phyloP scores from a whole-genome alignment of 2,888 invertebrate genomes.

The Lissonota sp. region DNA sequence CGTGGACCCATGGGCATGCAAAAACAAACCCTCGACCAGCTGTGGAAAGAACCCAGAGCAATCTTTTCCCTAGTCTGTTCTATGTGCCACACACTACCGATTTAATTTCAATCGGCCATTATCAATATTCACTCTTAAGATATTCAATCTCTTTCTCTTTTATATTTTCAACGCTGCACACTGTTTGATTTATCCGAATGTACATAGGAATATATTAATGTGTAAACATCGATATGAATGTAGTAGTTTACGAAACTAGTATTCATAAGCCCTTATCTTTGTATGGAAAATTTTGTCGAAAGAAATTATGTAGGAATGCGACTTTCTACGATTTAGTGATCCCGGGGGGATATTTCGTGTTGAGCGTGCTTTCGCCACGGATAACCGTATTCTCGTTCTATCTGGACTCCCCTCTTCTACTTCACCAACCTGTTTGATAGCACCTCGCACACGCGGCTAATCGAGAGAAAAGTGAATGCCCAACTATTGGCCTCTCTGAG shows the following conservation, averaged over 20 bases:
- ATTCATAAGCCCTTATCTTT: slow-evolving; percentile 3
- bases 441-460: slow-evolving; percentile 1
- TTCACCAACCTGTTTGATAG: slow-evolving; percentile 1
- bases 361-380: slow-evolving; percentile 2
- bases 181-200: slow-evolving; percentile 28
- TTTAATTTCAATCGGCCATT: slow-evolving; percentile 46
- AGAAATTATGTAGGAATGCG: slow-evolving; percentile 26
- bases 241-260: slow-evolving; percentile 9
- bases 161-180: slow-evolving; percentile 23
- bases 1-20: neutral
- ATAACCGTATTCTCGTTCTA: slow-evolving; percentile 6
- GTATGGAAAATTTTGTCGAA: slow-evolving; percentile 14
- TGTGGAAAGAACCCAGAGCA: no score
- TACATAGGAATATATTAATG: neutral
- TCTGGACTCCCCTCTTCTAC: neutral
- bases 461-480: slow-evolving; percentile 2
- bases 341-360: slow-evolving; percentile 10
- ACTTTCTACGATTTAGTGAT: slow-evolving; percentile 38
- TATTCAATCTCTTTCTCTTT: slow-evolving; percentile 35
- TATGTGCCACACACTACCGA: slow-evolving; percentile 29
- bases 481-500: neutral
- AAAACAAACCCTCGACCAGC: no score
- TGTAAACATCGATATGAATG: neutral
- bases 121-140: slow-evolving; percentile 49
- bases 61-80: neutral